Conservation (phyloP, 2,888 invertebrate genomes). For the Drosophila subsilvestris region DNA sequence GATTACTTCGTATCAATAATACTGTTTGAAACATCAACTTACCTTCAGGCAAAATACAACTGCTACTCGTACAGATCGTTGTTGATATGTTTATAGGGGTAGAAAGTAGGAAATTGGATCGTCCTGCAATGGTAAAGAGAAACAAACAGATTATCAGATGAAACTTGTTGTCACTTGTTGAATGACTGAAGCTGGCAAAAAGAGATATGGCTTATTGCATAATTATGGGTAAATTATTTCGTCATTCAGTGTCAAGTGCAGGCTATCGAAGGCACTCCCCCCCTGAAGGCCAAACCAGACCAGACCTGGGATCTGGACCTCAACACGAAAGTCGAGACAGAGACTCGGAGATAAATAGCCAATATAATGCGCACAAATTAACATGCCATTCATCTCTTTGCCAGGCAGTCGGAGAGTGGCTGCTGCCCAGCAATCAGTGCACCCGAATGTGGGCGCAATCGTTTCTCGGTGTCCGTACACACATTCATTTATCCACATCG, state of each 20-base stretch:
- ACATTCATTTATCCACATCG: slow-evolving; percentile 18
- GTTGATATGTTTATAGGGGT: slow-evolving; percentile 21
- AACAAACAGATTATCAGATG: neutral
- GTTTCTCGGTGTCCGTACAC: slow-evolving; percentile 10
- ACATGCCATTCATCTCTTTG: slow-evolving; percentile 52
- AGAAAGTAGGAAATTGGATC: slow-evolving; percentile 41
- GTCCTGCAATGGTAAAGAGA: slow-evolving; percentile 39
- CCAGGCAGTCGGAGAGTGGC: neutral
- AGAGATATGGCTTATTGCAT: slow-evolving; percentile 14
- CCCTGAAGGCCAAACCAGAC: neutral
- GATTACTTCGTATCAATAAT: slow-evolving; percentile 18
- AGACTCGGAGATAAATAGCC: slow-evolving; percentile 39
- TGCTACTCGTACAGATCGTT: neutral
- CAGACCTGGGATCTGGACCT: neutral
- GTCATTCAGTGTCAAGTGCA: slow-evolving; percentile 35
- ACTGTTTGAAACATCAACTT: slow-evolving; percentile 12
- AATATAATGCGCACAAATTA: slow-evolving; percentile 62
- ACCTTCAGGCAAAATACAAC: slow-evolving; percentile 18
- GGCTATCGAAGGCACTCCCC: slow-evolving; percentile 1
- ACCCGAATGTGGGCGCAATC: slow-evolving; percentile 29
- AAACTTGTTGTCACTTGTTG: slow-evolving; percentile 2
- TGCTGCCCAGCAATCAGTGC: slow-evolving; percentile 44
- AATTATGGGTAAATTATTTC: slow-evolving; percentile 33
- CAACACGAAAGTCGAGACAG: slow-evolving; percentile 21
- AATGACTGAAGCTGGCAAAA: neutral